Base-by-base conservation (phyloP, 1,140 invertebrate genomes). In the Drosophila suzukii region DNA sequence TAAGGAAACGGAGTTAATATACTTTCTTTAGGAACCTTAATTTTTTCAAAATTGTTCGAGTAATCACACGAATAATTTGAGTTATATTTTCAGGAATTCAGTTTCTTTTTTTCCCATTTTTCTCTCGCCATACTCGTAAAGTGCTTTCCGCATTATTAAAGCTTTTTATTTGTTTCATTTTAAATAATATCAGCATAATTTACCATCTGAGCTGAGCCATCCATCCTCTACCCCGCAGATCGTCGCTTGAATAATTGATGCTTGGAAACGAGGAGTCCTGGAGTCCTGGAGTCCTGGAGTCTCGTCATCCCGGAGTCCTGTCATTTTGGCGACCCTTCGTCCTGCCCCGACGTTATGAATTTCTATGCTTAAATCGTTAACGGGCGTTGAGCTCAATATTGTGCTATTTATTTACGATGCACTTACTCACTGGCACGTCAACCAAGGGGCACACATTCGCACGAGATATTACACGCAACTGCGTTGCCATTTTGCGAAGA, bases 381-480 rank as follows among this genome's bases (percentile, higher is more conserved):
- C 50, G 50, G 32, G 49, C 15, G 50, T 20, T 36, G 53, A 11
- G 59, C 59, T 41, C 59, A 58, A 62, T 57, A 62, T 58, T 62
- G 60, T 62, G 60, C 57, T 17, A 41, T 38, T 60, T 38, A 60
- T 63, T 63, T 63, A 63, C 60, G 60, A 63, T 63, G 60, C 60
- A 63, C 60, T 60, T 57, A 70, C 72, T 75, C 71, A 78, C 67
- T 62, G 61, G 55, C 57, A 50, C 43, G 10, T 15, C 59, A 36
- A 10, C 34, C 27, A 11, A n/a, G 20, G 4, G 27, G 20, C 47
- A 30, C 47, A 27, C 13, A 20, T 36, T 2, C 34, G 24, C 17
- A 43, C 38, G 54, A 20, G 54, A 56, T 60, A 67, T 80, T 68
- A 80, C 77, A 68, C 62, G 70, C 78, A 62, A 70, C 75, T 75